Conservation (phyloP, 35 echinoderm and acorn worm genomes). For the Apostichopus japonicus region DNA sequence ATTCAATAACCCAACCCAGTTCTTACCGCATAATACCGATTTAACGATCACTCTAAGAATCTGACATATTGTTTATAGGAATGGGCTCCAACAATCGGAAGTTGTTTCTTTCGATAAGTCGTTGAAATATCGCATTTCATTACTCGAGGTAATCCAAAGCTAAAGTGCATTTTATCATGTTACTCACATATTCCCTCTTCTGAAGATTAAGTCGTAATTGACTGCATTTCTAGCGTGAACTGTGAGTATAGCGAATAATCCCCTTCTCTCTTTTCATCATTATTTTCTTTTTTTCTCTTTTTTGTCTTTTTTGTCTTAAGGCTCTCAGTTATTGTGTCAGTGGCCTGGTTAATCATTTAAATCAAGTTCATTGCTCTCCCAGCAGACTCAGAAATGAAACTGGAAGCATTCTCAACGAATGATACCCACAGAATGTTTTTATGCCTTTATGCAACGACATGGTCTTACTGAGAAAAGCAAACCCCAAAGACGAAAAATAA, state of each 20-base stretch:
- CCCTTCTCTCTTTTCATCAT: not conserved
- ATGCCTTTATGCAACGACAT: no score
- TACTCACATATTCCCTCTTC: not conserved
- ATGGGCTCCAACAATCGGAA: not conserved
- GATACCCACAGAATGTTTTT: no score
- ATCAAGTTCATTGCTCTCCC: not conserved
- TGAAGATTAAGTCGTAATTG: not conserved
- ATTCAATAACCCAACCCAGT: no score
- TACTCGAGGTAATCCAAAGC: not conserved
- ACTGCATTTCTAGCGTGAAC: not conserved
- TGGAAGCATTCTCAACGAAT: not conserved
- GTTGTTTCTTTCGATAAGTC: not conserved
- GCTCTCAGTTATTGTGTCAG: not conserved
- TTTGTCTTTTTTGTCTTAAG: not conserved
- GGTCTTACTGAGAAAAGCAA: no score
- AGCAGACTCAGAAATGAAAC: not conserved
- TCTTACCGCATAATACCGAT: no score
- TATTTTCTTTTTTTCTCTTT: not conserved
- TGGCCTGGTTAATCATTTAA: not conserved
- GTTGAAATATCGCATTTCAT: not conserved
- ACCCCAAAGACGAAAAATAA: no score
- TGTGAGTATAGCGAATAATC: not conserved
- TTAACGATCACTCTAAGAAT: no score
- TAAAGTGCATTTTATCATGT: not conserved
- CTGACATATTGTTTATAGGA: no score